phyloP scores from a whole-genome alignment of 37 sponge, comb jelly and placozoan species.

The Beroe ovata region DNA sequence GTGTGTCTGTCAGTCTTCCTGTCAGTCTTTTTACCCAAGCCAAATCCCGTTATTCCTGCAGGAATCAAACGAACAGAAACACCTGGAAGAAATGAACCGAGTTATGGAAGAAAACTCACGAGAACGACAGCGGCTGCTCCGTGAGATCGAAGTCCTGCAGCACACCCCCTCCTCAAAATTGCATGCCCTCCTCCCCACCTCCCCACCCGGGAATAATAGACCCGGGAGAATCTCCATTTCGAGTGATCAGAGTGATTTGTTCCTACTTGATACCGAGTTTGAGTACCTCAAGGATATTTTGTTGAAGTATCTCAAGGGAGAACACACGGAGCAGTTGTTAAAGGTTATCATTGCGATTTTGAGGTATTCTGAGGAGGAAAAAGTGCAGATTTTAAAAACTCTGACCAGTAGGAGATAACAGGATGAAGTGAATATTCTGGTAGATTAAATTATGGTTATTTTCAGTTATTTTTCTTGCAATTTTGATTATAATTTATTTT shows the following conservation, averaged over 20 bases:
- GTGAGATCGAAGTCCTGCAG: conserved; percentile 15
- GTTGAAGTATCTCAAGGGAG: conserved; percentile 45
- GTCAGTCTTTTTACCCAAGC: too few relatives aligned
- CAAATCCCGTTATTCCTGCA: too few relatives aligned
- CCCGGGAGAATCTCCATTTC: conserved; percentile 25
- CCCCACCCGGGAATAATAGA: neutral
- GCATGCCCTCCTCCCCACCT: neutral
- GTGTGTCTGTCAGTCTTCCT: too few relatives aligned
- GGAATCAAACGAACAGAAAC: conserved; percentile 23
- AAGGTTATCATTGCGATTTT: conserved; percentile 38
- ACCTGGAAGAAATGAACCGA: conserved; percentile 39
- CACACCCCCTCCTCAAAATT: neutral
- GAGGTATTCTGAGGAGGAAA: conserved; percentile 11
- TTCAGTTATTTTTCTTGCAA: neutral
- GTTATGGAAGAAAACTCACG: conserved; percentile 42
- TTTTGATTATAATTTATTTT: too few relatives aligned
- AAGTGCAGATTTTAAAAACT: neutral
- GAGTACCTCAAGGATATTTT: conserved; percentile 39
- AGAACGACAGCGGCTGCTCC: conserved; percentile 57
- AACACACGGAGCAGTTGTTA: conserved; percentile 47
- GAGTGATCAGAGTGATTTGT: neutral
- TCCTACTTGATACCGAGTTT: conserved; percentile 29
- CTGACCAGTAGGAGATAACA: too few relatives aligned
- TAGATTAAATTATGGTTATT: neutral
- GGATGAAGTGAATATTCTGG: too few relatives aligned